phyloP scores from a whole-genome alignment of 2,888 invertebrate species.

The Tipula vernalis region DNA sequence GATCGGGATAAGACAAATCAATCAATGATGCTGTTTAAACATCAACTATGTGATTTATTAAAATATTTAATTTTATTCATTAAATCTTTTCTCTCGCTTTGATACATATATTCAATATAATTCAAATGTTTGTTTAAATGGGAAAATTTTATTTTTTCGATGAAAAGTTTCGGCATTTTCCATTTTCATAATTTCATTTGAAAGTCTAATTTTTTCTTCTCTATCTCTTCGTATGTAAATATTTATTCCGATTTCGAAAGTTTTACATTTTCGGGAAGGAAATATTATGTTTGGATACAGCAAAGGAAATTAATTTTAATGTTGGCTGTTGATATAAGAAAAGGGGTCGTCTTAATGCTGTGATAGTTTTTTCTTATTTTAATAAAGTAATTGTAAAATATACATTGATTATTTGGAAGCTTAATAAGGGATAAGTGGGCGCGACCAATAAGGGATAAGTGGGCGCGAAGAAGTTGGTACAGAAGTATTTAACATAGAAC shows the following conservation, averaged over 20 bases:
- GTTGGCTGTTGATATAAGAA: background rate
- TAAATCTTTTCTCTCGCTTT: background rate
- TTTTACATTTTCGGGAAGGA: background rate
- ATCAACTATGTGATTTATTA: background rate
- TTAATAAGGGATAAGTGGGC: too few species aligned
- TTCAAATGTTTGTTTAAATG: background rate
- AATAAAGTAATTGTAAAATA: too few species aligned
- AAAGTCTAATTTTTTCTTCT: background rate
- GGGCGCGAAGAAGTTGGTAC: too few species aligned
- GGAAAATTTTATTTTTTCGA: background rate
- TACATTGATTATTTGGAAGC: too few species aligned
- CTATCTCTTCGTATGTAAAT: background rate
- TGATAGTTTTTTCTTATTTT: too few species aligned
- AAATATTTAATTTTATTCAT: background rate
- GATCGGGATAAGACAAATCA: background rate
- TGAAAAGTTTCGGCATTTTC: background rate
- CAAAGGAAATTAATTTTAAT: background rate
- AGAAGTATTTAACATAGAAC: too few species aligned
- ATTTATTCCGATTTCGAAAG: background rate
- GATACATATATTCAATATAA: background rate
- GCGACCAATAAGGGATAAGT: too few species aligned
- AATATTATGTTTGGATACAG: background rate
- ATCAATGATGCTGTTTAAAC: background rate
- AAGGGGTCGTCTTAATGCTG: background rate
- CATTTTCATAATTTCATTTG: conserved; percentile 4